A percentile compares a stretch with the other conserved stretches of the same genome.
phyloP scores from a whole-genome alignment of 2,797 vertebrate genomes.

The Xerus rutilus region DNA sequence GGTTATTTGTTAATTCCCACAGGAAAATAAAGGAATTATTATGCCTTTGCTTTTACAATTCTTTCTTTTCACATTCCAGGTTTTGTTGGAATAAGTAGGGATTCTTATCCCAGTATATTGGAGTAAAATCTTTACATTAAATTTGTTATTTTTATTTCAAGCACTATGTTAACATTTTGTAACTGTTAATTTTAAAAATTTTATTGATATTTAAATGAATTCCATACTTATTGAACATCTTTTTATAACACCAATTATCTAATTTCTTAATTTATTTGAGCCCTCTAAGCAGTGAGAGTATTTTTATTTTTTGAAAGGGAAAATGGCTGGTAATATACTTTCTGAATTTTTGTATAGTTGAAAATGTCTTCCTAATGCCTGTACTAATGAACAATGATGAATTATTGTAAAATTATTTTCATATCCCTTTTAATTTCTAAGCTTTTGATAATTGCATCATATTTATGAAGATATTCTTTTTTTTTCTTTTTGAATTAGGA shows the following conservation, averaged over 20 bases:
- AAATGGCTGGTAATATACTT: neutral
- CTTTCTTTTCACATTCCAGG: neutral
- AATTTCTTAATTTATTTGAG: neutral
- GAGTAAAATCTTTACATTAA: neutral
- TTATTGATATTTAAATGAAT: neutral
- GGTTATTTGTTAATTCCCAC: neutral
- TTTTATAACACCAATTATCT: neutral
- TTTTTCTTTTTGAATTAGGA: too few species aligned
- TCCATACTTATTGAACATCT: neutral
- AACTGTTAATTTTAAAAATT: neutral
- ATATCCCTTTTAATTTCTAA: neutral
- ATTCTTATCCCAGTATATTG: neutral
- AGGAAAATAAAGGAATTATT: neutral
- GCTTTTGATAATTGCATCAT: neutral
- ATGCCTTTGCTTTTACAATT: neutral
- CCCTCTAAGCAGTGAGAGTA: neutral
- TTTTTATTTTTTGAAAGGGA: neutral
- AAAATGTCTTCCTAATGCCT: neutral
- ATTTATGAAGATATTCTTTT: neutral
- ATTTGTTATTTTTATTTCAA: conserved; percentile 10
- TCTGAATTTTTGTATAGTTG: neutral
- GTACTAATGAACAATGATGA: neutral
- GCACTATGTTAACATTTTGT: neutral
- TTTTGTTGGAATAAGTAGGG: neutral
- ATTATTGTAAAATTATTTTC: neutral